phyloP scores from a whole-genome alignment of 2,888 invertebrate species.

The Drosophila picticornis region DNA sequence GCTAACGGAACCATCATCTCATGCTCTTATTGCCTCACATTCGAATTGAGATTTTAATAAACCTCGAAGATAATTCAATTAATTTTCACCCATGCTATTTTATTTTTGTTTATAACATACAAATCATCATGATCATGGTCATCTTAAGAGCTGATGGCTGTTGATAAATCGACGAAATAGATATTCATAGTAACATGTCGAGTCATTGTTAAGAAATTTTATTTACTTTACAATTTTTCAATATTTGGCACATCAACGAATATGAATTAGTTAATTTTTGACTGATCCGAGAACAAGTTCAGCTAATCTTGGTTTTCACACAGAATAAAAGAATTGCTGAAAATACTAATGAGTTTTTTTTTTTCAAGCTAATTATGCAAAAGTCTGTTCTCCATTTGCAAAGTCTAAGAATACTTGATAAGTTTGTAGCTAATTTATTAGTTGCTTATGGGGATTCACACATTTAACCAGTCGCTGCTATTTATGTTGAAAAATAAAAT shows the following conservation, averaged over 20 bases:
- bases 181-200: constrained; percentile 14
- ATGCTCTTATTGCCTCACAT: not conserved
- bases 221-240: constrained; percentile 48
- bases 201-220: constrained; percentile 39
- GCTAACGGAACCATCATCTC: not conserved
- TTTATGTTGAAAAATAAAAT: constrained; percentile 7
- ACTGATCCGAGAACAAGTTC: constrained; percentile 57
- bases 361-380: constrained; percentile 13
- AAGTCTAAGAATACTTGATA: not conserved
- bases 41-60: not conserved
- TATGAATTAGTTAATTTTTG: constrained; percentile 22
- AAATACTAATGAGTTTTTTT: constrained; percentile 14
- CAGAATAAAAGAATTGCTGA: constrained; percentile 10
- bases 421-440: constrained; percentile 1
- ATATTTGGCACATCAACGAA: constrained; percentile 22
- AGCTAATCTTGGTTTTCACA: constrained; percentile 15
- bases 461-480: constrained; percentile 1
- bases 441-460: constrained; percentile 33
- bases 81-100: not conserved
- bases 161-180: not conserved
- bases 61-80: constrained; percentile 8
- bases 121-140: constrained; percentile 18
- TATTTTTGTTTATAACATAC: not conserved
- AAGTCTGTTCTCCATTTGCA: constrained; percentile 10
- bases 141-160: constrained; percentile 9